Conservation (phyloP, 2,888 invertebrate species). For the Sarcophaga carnaria region DNA sequence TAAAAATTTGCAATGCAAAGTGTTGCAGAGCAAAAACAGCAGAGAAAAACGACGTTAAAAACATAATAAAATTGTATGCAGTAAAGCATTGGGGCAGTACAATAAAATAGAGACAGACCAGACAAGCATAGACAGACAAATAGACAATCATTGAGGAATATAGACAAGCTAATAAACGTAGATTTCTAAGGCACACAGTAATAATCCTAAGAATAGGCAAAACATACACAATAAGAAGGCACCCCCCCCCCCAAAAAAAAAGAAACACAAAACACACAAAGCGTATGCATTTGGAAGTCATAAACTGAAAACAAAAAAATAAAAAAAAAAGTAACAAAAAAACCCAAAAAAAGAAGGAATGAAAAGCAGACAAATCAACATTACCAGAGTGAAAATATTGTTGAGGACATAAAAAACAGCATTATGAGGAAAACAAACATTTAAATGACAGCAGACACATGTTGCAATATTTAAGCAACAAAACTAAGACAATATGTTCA, state of each 20-base stretch:
- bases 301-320: conserved; percentile 38
- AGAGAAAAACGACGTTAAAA: neutral
- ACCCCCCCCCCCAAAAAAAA: neutral
- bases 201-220: conserved; percentile 27
- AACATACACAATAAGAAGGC: conserved; percentile 21
- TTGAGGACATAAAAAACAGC: conserved; percentile 33
- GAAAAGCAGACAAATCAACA: neutral
- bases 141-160: conserved; percentile 5
- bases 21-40: conserved; percentile 11
- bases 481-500: conserved; percentile 49
- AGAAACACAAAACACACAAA: conserved; percentile 32
- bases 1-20: conserved; percentile 66
- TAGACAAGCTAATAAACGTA: conserved; percentile 12
- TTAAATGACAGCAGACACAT: conserved; percentile 69
- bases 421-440: conserved; percentile 45
- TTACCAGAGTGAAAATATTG: conserved; percentile 6
- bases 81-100: conserved; percentile 13
- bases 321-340: conserved; percentile 9
- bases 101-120: conserved; percentile 18
- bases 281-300: conserved; percentile 45
- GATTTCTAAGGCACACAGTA: neutral
- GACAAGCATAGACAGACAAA: neutral
- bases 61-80: conserved; percentile 7
- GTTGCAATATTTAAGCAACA: conserved; percentile 61
- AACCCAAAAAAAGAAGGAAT: neutral